Base-by-base conservation (phyloP, 2,888 invertebrate species). In the Adelognathus sp. region DNA sequence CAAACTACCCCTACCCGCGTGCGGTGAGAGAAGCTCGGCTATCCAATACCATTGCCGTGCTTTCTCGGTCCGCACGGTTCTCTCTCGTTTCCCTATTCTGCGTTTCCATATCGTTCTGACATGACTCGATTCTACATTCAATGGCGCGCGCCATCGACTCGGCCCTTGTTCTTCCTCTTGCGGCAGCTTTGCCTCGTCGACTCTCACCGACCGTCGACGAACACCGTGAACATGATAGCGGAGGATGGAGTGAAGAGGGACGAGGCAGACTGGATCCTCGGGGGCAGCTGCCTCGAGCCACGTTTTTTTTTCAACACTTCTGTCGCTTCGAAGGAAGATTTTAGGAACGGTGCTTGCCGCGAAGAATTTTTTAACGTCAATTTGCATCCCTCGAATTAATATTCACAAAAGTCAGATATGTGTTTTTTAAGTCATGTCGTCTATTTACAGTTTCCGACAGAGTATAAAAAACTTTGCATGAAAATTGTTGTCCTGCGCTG, bases 1-100 rank as follows among this genome's bases (percentile, higher is more conserved):
- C 91, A 91, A 91, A 90, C 90, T 89, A 89, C 88, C 90, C 90
- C 90, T 88, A 84, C 87, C 86, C n/a, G n/a, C n/a, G 81, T 72
- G 9, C 36, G 64, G 60, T 50, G 72, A 60, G 76, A 74, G 58
- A 78, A 75, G 64, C 63, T 50, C 72, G 52, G 72, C 77, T 86
- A 88, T 88, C 90, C 90, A 90, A 90, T 90, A 88, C 89, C 87
- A 83, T 76, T 80, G 81, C 76, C 80, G 82, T n/a, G n/a, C 50
- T 50, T 81, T 70, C 83, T 85, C 84, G 16, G 46, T 60, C 36
- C 61, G 39, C 54, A 18, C 41, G 33, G 16, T 46, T 63, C 44
- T 44, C 41, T 24, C 18, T 41, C 67, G 54, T 56, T 78, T n/a
- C n/a, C 67, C 67, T 54, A 52, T 75, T 44, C 54, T 69, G 39